These are phyloP conservation scores for Philopotamus ludificatus DNA, from an alignment of 1,140 invertebrate species.

Conservation along the genomic window DNA sequence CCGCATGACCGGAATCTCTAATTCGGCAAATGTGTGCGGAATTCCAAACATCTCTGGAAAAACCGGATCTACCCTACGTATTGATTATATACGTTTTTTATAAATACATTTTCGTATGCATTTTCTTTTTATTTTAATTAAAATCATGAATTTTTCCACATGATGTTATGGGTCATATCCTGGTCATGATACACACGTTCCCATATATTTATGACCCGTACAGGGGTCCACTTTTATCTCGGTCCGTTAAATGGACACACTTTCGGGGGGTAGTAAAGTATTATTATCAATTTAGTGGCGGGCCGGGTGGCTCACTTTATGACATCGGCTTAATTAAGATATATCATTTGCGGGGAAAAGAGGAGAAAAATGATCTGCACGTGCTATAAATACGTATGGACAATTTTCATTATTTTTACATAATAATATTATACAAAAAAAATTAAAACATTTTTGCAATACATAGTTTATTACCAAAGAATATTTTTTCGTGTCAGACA, in stretches of 20 bases:
- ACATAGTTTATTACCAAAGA: too few species aligned
- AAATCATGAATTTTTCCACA: too few species aligned
- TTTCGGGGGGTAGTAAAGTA: slow-evolving; percentile 15
- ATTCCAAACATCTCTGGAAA: background rate
- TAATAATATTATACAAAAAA: too few species aligned
- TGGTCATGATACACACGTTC: too few species aligned
- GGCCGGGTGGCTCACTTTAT: slow-evolving; percentile 7
- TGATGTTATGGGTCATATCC: too few species aligned
- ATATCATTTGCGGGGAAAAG: slow-evolving; percentile 4
- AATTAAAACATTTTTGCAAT: too few species aligned
- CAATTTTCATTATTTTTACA: too few species aligned
- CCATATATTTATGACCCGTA: too few species aligned
- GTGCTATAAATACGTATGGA: too few species aligned
- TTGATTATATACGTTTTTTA: background rate
- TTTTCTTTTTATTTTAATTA: too few species aligned
- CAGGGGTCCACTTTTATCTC: background rate
- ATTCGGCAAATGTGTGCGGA: background rate
- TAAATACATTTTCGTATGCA: too few species aligned
- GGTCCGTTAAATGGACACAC: slow-evolving; percentile 1
- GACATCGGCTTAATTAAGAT: slow-evolving; percentile 7
- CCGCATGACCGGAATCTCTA: slow-evolving; percentile 32
- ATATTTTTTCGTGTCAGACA: too few species aligned
- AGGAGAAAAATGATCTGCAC: background rate
- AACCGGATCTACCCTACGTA: background rate
- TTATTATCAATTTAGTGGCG: slow-evolving; percentile 24